Base-by-base conservation (phyloP, 2,113 vertebrate genomes). In the Ginglymostoma cirratum region DNA sequence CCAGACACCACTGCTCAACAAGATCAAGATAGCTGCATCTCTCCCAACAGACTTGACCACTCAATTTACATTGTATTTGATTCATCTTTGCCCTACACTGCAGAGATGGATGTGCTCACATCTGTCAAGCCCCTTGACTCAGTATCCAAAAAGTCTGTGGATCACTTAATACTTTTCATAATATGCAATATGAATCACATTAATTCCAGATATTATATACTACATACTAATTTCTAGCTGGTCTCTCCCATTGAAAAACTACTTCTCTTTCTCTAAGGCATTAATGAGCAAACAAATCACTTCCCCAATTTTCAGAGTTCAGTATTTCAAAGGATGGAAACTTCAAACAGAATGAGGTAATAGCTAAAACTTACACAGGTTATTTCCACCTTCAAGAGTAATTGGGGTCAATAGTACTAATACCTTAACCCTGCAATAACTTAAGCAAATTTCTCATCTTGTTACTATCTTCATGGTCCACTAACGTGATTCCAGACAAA, bases 401-500 rank as follows among this genome's bases (percentile, higher is more conserved):
- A 87, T 52, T 48, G 45, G 52, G 45, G 24, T 52, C 21, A 52
- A 27, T 52, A 87, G 27, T n/a, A 42, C 42, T 48, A 86, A 86
- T 23, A 27, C 45, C 86, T 48, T 48, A 48, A 48, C 48, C 48
- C 48, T 48, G 3, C 48, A 48, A 48, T 48, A 48, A 48, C 48
- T 8, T 94, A 94, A 70, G 38, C 7, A 94, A 70, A 69, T 45
- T 94, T 94, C 38, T 45, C n/a, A 42, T 94, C 92, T 23, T 42
- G 92, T 45, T 70, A 42, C n/a, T 42, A 42, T 45, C 38, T 70
- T 45, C 66, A 70, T 94, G 92, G 92, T 94, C 92, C 65, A 67
- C n/a, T 42, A 94, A 69, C 69, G 70, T 94, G 92, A 70, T 94
- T 70, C 90, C 66, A 94, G 66, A 23, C 92, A 94, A 94, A 69